Evolutionary conservation across 2,113 vertebrate species (phyloP), one percentile per base, ranked within the genome.

Genomic region (Hymenochirus boettgeri): DNA sequence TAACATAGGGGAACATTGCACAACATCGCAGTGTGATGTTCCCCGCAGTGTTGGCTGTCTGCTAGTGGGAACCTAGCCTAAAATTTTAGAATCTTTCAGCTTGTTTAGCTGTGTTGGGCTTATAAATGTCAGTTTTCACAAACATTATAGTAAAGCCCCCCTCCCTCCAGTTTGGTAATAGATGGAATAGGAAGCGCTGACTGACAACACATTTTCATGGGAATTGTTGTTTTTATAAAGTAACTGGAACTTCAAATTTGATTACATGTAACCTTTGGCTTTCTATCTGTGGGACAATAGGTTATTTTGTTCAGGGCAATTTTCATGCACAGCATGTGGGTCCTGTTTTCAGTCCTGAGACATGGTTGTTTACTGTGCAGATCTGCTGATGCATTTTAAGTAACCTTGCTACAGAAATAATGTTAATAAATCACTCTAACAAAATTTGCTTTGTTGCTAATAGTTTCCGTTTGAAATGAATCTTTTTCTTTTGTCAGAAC

Each of bases 241-340:
- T 87, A 84, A 91, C 89, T 90, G 82, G 87, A 88, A 93, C 90
- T 92, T 91, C 92, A 95, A 92, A 96, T 97, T 93, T 95, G 91
- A 94, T 94, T 95, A 95, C 93, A 97, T 92, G 94, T 88, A 94
- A 94, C 94, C 93, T 97, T 96, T 97, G 94, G 92, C 93, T 96
- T 91, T 86, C 86, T 88, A 90, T 90, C 89, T 87, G 75, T 76
- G 75, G 75, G 88, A 98, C 93, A 97, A 98, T 92, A 86, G 92
- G 78, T 86, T 76, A 84, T 89, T 90, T 90, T 96, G 94, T 96
- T 94, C 92, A 91, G 91, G 89, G 90, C 90, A 92, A 95, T 97
- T 98, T 96, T 90, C 94, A 95, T 95, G 93, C 95, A 93, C 94
- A 96, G 93, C 94, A 92, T 95, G 93, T 92, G 92, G 92, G 88